Base-by-base conservation (phyloP, 1,140 invertebrate genomes). In the Pseudomyrmex concolor region DNA sequence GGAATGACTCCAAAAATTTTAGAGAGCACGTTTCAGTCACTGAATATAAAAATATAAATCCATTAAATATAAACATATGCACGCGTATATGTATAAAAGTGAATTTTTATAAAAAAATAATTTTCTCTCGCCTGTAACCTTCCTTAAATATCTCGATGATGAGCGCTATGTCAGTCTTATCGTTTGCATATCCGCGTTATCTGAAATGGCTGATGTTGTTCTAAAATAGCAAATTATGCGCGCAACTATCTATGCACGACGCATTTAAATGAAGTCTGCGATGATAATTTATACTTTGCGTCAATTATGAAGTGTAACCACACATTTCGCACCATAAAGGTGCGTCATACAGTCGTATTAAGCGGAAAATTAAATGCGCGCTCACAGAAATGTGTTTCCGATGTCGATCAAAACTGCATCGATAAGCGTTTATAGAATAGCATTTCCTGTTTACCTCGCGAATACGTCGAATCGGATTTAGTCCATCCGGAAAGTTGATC, bases 381-480 rank as follows among this genome's bases (percentile, higher is more conserved):
- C 19, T 1, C 25, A 2, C 12, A 59, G 5, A 60, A 80, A 80
- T 57, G 50, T 59, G 34, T 71, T 5, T 10, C 17, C 25, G 55
- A 9, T 19, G 10, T 48, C 25, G 71, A 60, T 60, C 3, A 19
- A 60, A 22, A 54, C 9, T 74, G 78, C 34, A 34, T 74, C 48
- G 78, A 82, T 82, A 82, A 82, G 78, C 78, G 9, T 70, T 68
- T 70, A 78, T 63, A 17, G 25, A 10, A 17, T 34, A 82, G 22
- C 50, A n/a, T 80, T 80, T 71, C 54, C 76, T 59, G 78, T 82
- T 82, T 82, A 82, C 15, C 45, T 19, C n/a, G 34, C 34, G 25
- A 55, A 10, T 51, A 55, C 19, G 45, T 63, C 13, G 15, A 4
- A 51, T 60, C 34, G 59, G 25, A 62, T 82, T 73, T 63, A 48